A percentile compares a stretch with the other conserved stretches of the same genome.
Conservation (phyloP, 2,113 vertebrate genomes). For the Loxodonta africana region DNA sequence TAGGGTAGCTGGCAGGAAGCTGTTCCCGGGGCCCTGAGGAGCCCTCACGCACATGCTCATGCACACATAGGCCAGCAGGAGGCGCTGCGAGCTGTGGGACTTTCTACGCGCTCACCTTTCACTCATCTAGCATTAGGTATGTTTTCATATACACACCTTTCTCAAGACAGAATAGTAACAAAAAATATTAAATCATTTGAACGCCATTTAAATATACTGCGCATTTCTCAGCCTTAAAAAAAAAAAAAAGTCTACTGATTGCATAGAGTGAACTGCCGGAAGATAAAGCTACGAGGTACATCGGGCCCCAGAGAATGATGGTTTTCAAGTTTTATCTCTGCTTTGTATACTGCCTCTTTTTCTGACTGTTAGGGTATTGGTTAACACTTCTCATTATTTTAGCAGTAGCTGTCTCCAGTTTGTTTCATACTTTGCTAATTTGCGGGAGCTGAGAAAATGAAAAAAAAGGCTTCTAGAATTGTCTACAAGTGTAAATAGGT, state of each 20-base stretch:
- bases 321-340: neutral
- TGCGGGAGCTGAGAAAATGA: neutral
- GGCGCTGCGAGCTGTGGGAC: accelerated
- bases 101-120: neutral
- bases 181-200: neutral
- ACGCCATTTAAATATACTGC: neutral
- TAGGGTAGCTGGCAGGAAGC: slow-evolving; percentile 54
- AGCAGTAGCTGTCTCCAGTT: neutral
- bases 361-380: neutral
- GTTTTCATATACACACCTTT: neutral
- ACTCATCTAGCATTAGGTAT: too few species aligned
- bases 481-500: neutral
- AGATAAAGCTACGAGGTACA: neutral
- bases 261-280: neutral
- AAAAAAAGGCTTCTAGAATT: neutral
- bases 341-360: neutral
- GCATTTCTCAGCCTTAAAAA: neutral
- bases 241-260: neutral
- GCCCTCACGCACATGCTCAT: slow-evolving; percentile 59
- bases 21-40: neutral
- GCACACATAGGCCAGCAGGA: slow-evolving; percentile 36
- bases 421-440: neutral
- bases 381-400: neutral
- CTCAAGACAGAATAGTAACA: neutral
- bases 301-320: neutral